phyloP scores from a whole-genome alignment of 2,113 vertebrate genomes.

The Pterophyllum scalare region DNA sequence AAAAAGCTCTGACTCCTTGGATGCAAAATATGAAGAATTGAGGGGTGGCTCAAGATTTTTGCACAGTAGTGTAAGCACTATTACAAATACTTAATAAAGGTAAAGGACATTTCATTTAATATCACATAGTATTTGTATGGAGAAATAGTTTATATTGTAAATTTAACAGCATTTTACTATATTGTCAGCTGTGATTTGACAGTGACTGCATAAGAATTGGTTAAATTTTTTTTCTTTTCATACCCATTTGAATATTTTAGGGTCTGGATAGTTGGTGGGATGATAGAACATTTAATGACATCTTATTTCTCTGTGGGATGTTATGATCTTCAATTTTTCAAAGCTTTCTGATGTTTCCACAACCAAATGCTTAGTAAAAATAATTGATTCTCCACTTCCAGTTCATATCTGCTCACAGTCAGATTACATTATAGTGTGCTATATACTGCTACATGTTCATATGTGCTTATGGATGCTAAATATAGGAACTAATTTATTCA shows the following conservation, averaged over 20 bases:
- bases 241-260: neutral
- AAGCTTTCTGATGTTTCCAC: neutral
- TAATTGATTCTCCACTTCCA: conserved; percentile 4
- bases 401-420: neutral
- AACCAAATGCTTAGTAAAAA: neutral
- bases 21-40: neutral
- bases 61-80: neutral
- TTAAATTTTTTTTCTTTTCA: neutral
- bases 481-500: conserved; percentile 11
- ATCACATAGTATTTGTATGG: neutral
- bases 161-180: no score
- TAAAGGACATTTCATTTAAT: neutral
- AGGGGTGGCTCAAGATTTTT: neutral
- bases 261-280: neutral
- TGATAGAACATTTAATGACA: neutral
- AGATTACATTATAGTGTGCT: neutral
- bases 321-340: neutral
- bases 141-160: no score
- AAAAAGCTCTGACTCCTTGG: neutral
- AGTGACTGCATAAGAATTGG: neutral
- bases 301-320: neutral
- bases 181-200: no score
- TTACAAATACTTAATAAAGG: neutral
- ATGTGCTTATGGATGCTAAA: neutral
- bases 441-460: neutral